Conservation (phyloP, 2,113 vertebrate genomes). For the Solea solea region DNA sequence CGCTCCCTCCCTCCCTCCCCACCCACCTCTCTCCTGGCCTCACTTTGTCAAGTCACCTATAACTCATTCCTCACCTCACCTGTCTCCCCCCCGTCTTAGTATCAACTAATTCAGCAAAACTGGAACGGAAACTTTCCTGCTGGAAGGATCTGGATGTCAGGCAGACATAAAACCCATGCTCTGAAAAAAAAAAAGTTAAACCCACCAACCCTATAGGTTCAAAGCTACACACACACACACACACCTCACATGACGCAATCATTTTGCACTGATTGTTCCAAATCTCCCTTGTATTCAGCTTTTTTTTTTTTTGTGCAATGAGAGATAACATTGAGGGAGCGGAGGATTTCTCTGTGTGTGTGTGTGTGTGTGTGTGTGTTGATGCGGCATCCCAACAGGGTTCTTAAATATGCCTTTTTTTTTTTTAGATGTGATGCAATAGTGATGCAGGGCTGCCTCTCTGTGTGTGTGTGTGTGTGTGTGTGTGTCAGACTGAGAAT, state of each 20-base stretch:
- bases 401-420: constrained; percentile 71
- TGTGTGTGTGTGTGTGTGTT: constrained; percentile 34
- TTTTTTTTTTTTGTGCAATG: constrained; percentile 51
- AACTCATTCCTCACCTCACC: constrained; percentile 56
- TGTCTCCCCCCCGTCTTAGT: constrained; percentile 44
- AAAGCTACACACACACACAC: constrained; percentile 60
- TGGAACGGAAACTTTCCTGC: constrained; percentile 50
- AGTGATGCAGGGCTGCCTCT: constrained; percentile 66
- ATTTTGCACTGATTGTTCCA: constrained; percentile 67
- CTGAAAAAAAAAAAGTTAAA: constrained; percentile 72
- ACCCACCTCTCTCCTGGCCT: background rate
- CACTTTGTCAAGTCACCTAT: constrained; percentile 47
- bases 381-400: constrained; percentile 66
- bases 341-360: constrained; percentile 41
- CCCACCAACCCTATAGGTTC: constrained; percentile 60
- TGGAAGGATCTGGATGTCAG: constrained; percentile 66
- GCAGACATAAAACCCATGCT: constrained; percentile 65
- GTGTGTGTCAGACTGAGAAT: background rate
- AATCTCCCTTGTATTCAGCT: constrained; percentile 62
- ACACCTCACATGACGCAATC: constrained; percentile 74
- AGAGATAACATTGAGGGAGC: constrained; percentile 60
- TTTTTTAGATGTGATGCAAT: constrained; percentile 77
- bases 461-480: constrained; percentile 41
- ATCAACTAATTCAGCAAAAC: constrained; percentile 68
- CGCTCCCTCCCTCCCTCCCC: background rate